Base-by-base conservation (phyloP, 2,113 vertebrate species). In the Thunnus maccoyii region DNA sequence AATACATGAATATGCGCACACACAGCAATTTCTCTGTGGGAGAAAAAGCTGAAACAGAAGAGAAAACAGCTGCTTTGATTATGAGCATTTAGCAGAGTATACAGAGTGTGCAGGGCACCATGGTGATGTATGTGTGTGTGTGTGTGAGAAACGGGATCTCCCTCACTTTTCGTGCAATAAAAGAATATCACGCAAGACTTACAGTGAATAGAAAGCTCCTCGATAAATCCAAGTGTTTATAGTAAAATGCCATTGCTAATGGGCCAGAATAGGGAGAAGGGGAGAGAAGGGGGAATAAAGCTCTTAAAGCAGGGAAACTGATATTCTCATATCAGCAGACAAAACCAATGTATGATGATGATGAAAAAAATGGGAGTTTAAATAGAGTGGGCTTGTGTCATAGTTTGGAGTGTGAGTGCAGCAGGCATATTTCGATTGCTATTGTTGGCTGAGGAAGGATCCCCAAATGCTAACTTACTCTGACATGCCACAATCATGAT, bases 121-220 rank as follows among this genome's bases (percentile, higher is more conserved):
- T 14, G n/a, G 15, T 48, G 57, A 74, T 18, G 46, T 47, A 71
- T 60, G 32, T 83, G 81, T 36, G 72, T 11, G 8, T 86, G 72
- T 60, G 32, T 83, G 81, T 36, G 72, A 48, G 85, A 91, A 90
- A 94, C 72, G 15, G 50, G 88, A 91, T 88, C 85, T 84, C 52
- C 85, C 78, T 88, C 89, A 83, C 83, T 89, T 93, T 70, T 80
- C 48, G 27, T 80, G 73, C 89, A 83, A 91, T 93, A 89, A 88
- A 93, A 93, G 84, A 89, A 90, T 81, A 80, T 57, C 87, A 91
- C 82, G 92, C 88, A 89, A 89, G 83, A 84, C 82, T 94, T 88
- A 83, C 76, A 76, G 12, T 94, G 93, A 94, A 93, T 87, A 72
- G 81, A 85, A 75, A 70, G 76, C 87, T 89, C 75, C 86, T 76